Conservation (phyloP, 2,113 vertebrate genomes). For the Oriolus oriolus region DNA sequence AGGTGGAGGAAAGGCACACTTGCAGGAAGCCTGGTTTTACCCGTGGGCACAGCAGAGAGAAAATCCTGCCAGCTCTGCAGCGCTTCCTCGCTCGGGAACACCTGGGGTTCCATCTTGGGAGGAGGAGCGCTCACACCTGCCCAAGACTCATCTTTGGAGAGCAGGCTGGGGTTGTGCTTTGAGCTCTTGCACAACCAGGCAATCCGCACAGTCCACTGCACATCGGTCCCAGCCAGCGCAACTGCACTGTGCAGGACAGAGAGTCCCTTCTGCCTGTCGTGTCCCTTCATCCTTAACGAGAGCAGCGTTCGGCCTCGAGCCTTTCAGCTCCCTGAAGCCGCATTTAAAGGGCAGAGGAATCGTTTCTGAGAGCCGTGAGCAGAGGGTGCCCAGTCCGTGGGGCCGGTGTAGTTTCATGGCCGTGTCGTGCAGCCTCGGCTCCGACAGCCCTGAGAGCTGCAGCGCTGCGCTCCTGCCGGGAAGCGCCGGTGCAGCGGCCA, state of each 20-base stretch:
- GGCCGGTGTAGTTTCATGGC: accelerated
- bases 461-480: background rate
- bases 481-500: background rate
- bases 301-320: accelerated
- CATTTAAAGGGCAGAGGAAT: accelerated
- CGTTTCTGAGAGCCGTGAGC: background rate
- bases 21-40: accelerated
- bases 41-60: accelerated
- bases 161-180: accelerated
- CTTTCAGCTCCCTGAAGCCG: accelerated
- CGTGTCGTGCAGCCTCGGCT: accelerated
- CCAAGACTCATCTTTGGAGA: accelerated
- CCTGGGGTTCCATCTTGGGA: accelerated
- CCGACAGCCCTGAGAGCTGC: background rate
- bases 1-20: accelerated
- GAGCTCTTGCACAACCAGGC: accelerated
- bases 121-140: accelerated
- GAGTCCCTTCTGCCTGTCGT: accelerated
- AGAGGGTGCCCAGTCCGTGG: accelerated
- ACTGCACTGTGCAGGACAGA: accelerated
- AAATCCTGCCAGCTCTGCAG: accelerated
- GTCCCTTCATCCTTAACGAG: accelerated
- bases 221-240: accelerated
- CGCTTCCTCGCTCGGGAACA: accelerated
- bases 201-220: accelerated